These are phyloP conservation scores for Trypoxylon attenuatum DNA, from an alignment of 2,888 invertebrate species.

Conservation along the genomic window DNA sequence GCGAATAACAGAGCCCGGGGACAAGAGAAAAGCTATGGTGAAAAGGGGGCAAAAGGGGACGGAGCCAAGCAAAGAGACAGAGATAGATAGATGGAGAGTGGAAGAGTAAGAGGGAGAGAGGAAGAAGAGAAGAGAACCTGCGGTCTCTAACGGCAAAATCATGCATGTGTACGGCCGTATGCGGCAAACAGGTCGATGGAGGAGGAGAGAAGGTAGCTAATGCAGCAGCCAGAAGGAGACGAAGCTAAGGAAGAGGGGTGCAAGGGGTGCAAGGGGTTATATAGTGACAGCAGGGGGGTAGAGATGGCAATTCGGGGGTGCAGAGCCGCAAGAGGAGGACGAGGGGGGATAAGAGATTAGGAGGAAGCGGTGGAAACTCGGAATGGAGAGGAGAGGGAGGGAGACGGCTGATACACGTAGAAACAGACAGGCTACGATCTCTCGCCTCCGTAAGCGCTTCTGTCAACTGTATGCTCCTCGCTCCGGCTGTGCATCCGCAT, in stretches of 20 bases:
- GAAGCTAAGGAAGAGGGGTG: not conserved
- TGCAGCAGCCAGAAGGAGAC: not conserved
- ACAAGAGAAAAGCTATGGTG: too few relatives aligned
- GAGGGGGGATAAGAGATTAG: not conserved
- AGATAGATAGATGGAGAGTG: not conserved
- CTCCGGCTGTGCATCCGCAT: conserved; percentile 48
- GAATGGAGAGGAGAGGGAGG: not conserved
- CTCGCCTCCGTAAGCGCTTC: conserved; percentile 55
- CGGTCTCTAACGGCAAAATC: conserved; percentile 15
- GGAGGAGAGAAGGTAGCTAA: too few relatives aligned
- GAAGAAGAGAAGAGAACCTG: not conserved
- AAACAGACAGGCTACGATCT: conserved; percentile 40
- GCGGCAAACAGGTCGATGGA: not conserved
- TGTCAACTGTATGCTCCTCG: conserved; percentile 50
- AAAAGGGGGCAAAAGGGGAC: not conserved
- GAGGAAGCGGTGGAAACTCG: not conserved
- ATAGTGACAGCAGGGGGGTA: not conserved
- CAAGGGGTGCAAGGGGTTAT: not conserved
- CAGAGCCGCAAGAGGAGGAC: not conserved
- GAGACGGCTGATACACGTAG: conserved; percentile 3
- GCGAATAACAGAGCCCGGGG: conserved; percentile 3
- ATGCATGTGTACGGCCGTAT: not conserved
- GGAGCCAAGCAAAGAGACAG: not conserved
- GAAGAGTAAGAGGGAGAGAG: not conserved
- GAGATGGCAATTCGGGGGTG: not conserved